phyloP scores from a whole-genome alignment of 2,113 vertebrate species.

The Percopsis transmontana region DNA sequence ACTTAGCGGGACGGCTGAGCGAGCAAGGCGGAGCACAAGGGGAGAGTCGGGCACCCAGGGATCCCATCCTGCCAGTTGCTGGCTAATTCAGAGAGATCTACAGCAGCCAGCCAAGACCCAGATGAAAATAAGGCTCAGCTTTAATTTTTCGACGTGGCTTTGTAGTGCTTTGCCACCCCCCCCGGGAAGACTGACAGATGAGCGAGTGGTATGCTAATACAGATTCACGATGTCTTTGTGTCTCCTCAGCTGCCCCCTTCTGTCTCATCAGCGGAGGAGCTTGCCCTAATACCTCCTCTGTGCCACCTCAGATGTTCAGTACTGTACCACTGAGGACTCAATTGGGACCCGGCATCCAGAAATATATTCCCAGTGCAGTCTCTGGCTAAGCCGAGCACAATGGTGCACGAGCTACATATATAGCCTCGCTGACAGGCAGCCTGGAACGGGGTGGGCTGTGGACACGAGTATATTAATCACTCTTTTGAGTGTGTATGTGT shows the following conservation, averaged over 20 bases:
- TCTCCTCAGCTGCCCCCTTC: background rate
- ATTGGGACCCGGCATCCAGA: constrained; percentile 52
- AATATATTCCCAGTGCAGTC: constrained; percentile 55
- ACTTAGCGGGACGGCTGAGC: too few relatives aligned
- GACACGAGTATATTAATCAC: constrained; percentile 64
- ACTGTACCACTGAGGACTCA: constrained; percentile 28
- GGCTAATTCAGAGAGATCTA: constrained; percentile 62
- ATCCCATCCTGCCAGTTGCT: constrained; percentile 62
- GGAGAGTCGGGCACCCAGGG: constrained; percentile 36
- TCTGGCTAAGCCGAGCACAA: constrained; percentile 49
- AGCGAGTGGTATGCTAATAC: constrained; percentile 49
- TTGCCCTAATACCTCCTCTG: too few relatives aligned
- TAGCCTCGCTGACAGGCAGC: constrained; percentile 52
- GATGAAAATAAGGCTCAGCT: constrained; percentile 53
- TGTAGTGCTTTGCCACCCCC: constrained; percentile 50
- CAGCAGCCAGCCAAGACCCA: constrained; percentile 31
- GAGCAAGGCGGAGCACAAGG: constrained; percentile 3
- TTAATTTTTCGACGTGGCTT: constrained; percentile 56
- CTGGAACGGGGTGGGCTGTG: constrained; percentile 40
- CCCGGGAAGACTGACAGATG: constrained; percentile 55
- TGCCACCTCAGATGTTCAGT: too few relatives aligned
- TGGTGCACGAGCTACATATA: constrained; percentile 49
- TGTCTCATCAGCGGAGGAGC: too few relatives aligned
- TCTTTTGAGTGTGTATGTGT: constrained; percentile 2
- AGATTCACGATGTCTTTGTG: background rate